Evolutionary conservation across 2,113 vertebrate genomes (phyloP).

Genomic region (Hemibagrus wyckioides): DNA sequence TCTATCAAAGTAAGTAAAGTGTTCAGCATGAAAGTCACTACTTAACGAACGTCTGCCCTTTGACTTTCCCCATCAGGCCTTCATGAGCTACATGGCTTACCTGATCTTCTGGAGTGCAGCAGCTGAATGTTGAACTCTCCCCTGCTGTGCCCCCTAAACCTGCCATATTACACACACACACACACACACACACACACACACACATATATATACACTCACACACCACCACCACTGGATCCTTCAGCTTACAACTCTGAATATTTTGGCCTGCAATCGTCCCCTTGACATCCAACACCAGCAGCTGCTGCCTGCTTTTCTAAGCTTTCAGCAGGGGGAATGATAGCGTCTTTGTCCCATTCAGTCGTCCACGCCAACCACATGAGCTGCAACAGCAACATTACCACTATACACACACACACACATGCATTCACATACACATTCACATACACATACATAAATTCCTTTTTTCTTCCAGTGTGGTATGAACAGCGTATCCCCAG

Average conservation of each 20-base stretch:
- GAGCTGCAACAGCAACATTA: slow-evolving; percentile 1
- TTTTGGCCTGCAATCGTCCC: slow-evolving; percentile 20
- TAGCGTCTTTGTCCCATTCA: slow-evolving; percentile 18
- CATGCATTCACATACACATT: neutral
- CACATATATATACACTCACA: neutral
- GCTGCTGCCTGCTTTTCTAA: slow-evolving; percentile 49
- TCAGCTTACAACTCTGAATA: neutral
- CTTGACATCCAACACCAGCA: slow-evolving; percentile 48
- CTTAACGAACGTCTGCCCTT: neutral
- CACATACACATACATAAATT: slow-evolving; percentile 11
- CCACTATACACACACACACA: neutral
- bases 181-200: neutral
- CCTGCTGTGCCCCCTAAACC: slow-evolving; percentile 23
- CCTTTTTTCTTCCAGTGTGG: slow-evolving; percentile 5
- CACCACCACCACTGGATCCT: slow-evolving; percentile 16
- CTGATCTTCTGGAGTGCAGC: slow-evolving; percentile 6
- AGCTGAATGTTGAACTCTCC: neutral
- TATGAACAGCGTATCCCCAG: slow-evolving; percentile 37
- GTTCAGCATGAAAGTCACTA: neutral
- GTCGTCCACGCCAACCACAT: neutral
- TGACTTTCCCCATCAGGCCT: neutral
- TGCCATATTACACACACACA: neutral
- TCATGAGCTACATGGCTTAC: neutral
- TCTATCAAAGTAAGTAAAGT: too few species aligned
- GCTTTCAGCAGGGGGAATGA: slow-evolving; percentile 29